Percentiles rank a stretch among this genome's conserved stretches.
Conservation (phyloP, 2,888 invertebrate genomes). For the Oscheius sp. region DNA sequence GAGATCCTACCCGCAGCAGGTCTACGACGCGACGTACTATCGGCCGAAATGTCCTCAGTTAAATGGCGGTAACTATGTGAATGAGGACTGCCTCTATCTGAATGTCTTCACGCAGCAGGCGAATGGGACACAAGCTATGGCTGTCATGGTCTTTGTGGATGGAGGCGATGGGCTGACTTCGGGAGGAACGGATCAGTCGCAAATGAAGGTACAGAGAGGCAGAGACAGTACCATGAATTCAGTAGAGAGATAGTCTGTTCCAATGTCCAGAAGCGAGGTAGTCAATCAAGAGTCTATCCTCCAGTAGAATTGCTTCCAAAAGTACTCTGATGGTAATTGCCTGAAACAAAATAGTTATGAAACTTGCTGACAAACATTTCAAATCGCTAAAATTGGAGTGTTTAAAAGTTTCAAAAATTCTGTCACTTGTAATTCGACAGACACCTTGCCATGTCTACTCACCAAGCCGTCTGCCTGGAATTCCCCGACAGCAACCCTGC, state of each 20-base stretch:
- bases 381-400: too few species aligned
- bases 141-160: constrained; percentile 62
- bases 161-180: constrained; percentile 53
- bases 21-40: constrained; percentile 60
- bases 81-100: constrained; percentile 65
- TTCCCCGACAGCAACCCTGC: too few species aligned
- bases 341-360: too few species aligned
- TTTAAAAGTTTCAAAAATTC: not conserved
- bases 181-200: constrained; percentile 52
- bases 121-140: constrained; percentile 37
- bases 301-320: too few species aligned
- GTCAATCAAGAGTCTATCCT: too few species aligned
- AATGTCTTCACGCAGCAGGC: constrained; percentile 58
- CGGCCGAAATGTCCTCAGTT: constrained; percentile 61
- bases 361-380: too few species aligned
- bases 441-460: too few species aligned
- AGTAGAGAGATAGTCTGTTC: too few species aligned
- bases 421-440: not conserved
- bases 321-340: too few species aligned
- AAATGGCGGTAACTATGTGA: constrained; percentile 40
- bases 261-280: too few species aligned
- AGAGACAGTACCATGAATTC: not conserved
- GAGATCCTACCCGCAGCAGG: constrained; percentile 37
- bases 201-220: constrained; percentile 43
- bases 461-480: too few species aligned